Evolutionary conservation across 2,888 invertebrate genomes (phyloP).

Genomic region (Nymphalis urticae): DNA sequence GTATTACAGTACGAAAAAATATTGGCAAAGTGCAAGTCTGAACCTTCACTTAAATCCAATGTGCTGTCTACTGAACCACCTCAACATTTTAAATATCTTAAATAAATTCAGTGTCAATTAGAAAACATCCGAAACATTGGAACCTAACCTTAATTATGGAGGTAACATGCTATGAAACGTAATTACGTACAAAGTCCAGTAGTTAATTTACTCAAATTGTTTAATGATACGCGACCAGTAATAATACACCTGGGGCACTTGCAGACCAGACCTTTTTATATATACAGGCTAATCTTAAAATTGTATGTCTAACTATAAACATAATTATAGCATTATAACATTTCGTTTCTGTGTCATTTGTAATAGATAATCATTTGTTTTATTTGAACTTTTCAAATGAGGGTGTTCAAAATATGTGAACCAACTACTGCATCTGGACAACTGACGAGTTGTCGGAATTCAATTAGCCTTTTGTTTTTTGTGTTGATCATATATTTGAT

Average conservation of each 20-base stretch:
- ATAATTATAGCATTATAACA: not conserved
- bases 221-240: constrained; percentile 70
- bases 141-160: constrained; percentile 64
- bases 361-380: not conserved
- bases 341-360: not conserved
- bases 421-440: too few relatives aligned
- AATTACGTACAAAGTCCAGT: constrained; percentile 78
- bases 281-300: constrained; percentile 14
- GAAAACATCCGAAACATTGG: constrained; percentile 59
- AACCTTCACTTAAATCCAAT: too few relatives aligned
- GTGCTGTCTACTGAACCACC: too few relatives aligned
- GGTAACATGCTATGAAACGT: constrained; percentile 73
- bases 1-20: too few relatives aligned
- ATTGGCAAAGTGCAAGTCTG: too few relatives aligned
- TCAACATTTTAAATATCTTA: constrained; percentile 7
- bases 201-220: constrained; percentile 82
- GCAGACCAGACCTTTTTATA: constrained; percentile 11
- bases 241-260: constrained; percentile 46
- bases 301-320: constrained; percentile 8
- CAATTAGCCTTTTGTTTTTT: too few relatives aligned
- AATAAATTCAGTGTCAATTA: constrained; percentile 66
- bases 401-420: not conserved
- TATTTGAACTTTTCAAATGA: not conserved
- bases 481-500: too few relatives aligned
- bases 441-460: too few relatives aligned